These are phyloP conservation scores for Lampropteryx suffumata DNA, from an alignment of 2,888 invertebrate genomes.

Conservation along the genomic window DNA sequence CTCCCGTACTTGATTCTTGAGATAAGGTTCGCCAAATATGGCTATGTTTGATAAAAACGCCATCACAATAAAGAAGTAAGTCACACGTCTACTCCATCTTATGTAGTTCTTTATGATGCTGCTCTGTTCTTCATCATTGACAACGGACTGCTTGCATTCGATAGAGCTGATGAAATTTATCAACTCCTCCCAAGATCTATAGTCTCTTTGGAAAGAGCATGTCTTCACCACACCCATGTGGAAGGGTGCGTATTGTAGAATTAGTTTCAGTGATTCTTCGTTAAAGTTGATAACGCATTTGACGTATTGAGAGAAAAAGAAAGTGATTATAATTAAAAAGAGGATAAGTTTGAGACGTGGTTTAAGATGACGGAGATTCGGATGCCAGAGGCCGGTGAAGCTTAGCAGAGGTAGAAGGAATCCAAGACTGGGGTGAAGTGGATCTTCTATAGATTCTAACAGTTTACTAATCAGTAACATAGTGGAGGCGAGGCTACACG, in stretches of 20 bases:
- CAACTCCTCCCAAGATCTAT: slow-evolving; percentile 50
- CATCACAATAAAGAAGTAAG: slow-evolving; percentile 56
- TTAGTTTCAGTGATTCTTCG: slow-evolving; percentile 43
- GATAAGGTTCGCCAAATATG: slow-evolving; percentile 59
- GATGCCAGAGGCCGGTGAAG: slow-evolving; percentile 54
- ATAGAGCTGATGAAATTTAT: slow-evolving; percentile 51
- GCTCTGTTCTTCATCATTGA: slow-evolving; percentile 34
- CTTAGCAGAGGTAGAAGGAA: slow-evolving; percentile 51
- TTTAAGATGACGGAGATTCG: slow-evolving; percentile 35
- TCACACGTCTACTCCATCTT: slow-evolving; percentile 47
- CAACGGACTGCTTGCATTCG: slow-evolving; percentile 46
- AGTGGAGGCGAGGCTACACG: neutral
- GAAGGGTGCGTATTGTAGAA: slow-evolving; percentile 61
- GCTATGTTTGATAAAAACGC: slow-evolving; percentile 53
- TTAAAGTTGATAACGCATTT: slow-evolving; percentile 49
- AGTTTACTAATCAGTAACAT: slow-evolving; percentile 21
- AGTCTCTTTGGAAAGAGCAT: slow-evolving; percentile 52
- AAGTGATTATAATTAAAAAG: slow-evolving; percentile 45
- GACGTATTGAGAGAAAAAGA: slow-evolving; percentile 58
- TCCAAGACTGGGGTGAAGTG: slow-evolving; percentile 54
- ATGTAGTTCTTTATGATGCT: slow-evolving; percentile 48
- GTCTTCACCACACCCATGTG: slow-evolving; percentile 59
- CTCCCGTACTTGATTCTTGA: slow-evolving; percentile 46
- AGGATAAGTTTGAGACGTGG: slow-evolving; percentile 45
- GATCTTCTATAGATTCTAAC: slow-evolving; percentile 46